Base-by-base conservation (phyloP, 2,888 invertebrate genomes). In the Smittia sp. region DNA sequence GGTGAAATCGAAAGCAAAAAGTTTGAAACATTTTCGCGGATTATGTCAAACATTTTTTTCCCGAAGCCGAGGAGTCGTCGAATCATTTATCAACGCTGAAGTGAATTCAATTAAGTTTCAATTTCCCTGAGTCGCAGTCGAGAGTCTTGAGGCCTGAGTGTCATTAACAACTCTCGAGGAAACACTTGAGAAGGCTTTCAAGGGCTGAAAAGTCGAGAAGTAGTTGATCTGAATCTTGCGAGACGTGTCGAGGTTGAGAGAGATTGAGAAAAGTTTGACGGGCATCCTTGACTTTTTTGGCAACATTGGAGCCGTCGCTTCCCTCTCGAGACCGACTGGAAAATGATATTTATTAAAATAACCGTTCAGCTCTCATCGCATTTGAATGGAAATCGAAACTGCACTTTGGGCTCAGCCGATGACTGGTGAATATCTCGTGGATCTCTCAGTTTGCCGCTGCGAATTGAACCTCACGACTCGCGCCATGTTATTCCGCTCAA, bases 381-480 rank as follows among this genome's bases (percentile, higher is more conserved):
- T 46, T 46, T 15, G 15, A 46, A 46, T 13, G n/a, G 46, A 46
- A 46, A 46, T 46, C 46, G 46, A 46, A 46, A 46, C 46, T 46
- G 46, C 46, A 46, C 15, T 46, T 15, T 46, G n/a, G n/a, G 46
- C n/a, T 46, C 11, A 38, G 11, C 11, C 38, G 38, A 38, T 38
- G 38, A 38, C 38, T 38, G 38, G 38, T 38, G 38, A 38, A 38
- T 38, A 38, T 38, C 38, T 9, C 38, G 38, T 38, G 38, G 32
- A 32, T 32, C 32, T 32, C 32, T 32, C n/a, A 7, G 11, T 11
- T 46, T 13, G 22, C 58, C 39, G 39, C 54, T 72, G 62, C 72
- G 62, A 72, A 72, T 72, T 72, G 62, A 72, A 22, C 3, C 32
- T 62, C 72, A 72, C 72, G 58, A 62, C 46, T 54, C 27, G 20